Evolutionary conservation across 2,797 vertebrate genomes (phyloP).

Genomic region (Eulemur rubriventer): DNA sequence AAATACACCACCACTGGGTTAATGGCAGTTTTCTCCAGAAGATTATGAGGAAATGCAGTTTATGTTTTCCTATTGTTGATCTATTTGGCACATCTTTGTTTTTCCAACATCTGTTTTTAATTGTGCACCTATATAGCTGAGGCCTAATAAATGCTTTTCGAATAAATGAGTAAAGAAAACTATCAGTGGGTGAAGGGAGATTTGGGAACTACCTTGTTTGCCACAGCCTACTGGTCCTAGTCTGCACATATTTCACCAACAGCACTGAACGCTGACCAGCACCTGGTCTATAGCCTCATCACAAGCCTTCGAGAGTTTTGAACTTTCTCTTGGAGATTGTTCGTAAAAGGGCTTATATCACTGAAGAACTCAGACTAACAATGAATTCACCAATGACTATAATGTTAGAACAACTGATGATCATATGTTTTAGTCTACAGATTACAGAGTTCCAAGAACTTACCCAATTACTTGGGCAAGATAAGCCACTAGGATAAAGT

Average conservation of each 20-base stretch:
- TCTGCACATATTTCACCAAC: background rate
- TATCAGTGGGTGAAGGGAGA: background rate
- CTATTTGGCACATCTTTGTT: background rate
- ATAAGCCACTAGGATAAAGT: background rate
- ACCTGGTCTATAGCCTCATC: background rate
- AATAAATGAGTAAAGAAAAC: background rate
- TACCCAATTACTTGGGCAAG: background rate
- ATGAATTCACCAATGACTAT: background rate
- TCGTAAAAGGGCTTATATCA: background rate
- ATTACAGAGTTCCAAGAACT: background rate
- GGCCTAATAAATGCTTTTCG: background rate
- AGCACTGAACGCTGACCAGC: background rate
- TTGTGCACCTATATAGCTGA: background rate
- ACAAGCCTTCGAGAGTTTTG: background rate
- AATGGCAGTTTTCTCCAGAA: background rate
- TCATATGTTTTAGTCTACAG: background rate
- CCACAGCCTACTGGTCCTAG: background rate
- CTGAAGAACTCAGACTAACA: background rate
- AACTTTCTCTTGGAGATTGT: background rate
- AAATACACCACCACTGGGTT: background rate
- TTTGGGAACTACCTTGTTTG: background rate
- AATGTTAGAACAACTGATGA: background rate
- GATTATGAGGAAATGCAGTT: background rate
- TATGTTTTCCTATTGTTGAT: background rate
- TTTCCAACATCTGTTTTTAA: background rate